phyloP scores from a whole-genome alignment of 2,888 invertebrate species.

The Perizoma affinitatum region DNA sequence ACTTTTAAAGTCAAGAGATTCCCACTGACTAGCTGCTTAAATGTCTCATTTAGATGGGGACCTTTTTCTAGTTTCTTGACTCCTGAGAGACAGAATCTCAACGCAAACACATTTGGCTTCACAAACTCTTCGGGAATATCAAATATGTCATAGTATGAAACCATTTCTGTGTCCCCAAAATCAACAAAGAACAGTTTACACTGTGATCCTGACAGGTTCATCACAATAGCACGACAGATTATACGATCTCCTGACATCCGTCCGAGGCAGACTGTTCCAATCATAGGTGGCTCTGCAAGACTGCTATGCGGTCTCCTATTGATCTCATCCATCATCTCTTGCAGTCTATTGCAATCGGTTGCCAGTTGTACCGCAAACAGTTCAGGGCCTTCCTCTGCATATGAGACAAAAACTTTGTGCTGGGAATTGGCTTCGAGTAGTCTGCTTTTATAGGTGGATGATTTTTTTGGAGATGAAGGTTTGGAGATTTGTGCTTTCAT shows the following conservation, averaged over 20 bases:
- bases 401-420: conserved; percentile 89
- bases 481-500: conserved; percentile 41
- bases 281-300: conserved; percentile 87
- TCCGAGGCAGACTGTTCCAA: conserved; percentile 91
- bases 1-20: conserved; percentile 87
- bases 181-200: conserved; percentile 92
- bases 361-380: conserved; percentile 90
- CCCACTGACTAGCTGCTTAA: conserved; percentile 87
- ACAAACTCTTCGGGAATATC: conserved; percentile 90
- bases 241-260: conserved; percentile 87
- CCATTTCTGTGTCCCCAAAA: conserved; percentile 90
- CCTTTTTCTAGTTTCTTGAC: conserved; percentile 86
- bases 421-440: conserved; percentile 75
- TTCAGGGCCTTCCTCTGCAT: conserved; percentile 91
- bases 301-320: conserved; percentile 86
- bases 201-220: conserved; percentile 87
- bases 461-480: conserved; percentile 68
- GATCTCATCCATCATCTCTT: conserved; percentile 89
- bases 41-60: conserved; percentile 87
- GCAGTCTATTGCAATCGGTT: conserved; percentile 84
- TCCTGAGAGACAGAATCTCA: conserved; percentile 89
- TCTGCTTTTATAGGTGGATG: conserved; percentile 81
- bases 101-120: conserved; percentile 89
- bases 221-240: conserved; percentile 90
- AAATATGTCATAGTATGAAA: conserved; percentile 88